A percentile compares a stretch with the other conserved stretches of the same genome.
These are phyloP conservation scores for Eueremaeus valkanovi DNA, from an alignment of 2,888 invertebrate genomes.

Conservation along the genomic window DNA sequence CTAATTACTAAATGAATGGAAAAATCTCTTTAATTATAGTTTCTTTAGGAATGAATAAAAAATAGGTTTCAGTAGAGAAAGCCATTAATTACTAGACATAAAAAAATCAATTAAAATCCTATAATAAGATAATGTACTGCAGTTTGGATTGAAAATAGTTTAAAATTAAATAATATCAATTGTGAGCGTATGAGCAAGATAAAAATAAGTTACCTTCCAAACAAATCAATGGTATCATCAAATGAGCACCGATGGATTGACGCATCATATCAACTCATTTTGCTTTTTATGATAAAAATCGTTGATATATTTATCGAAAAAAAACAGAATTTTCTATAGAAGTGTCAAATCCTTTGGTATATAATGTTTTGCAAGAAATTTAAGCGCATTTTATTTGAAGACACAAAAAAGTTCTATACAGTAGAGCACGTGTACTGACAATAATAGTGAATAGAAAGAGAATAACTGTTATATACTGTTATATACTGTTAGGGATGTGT, in stretches of 20 bases:
- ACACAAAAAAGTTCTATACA: not conserved
- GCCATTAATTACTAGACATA: too few relatives aligned
- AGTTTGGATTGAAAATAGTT: not conserved
- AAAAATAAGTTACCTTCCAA: constrained; percentile 6
- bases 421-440: constrained; percentile 3
- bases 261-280: constrained; percentile 30
- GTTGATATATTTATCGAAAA: not conserved
- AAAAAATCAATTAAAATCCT: not conserved
- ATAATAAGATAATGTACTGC: too few relatives aligned
- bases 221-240: constrained; percentile 24
- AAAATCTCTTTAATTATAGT: too few relatives aligned
- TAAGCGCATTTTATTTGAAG: not conserved
- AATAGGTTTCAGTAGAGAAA: too few relatives aligned
- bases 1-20: too few relatives aligned
- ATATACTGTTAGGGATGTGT: not conserved
- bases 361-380: not conserved
- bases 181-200: not conserved
- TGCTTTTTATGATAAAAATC: not conserved
- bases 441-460: not conserved
- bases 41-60: too few relatives aligned
- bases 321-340: not conserved
- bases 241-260: not conserved
- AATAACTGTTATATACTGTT: not conserved
- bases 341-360: not conserved
- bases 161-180: not conserved